These are phyloP conservation scores for Pardosa pseudoannulata DNA, from an alignment of 2,888 invertebrate species.

Conservation along the genomic window DNA sequence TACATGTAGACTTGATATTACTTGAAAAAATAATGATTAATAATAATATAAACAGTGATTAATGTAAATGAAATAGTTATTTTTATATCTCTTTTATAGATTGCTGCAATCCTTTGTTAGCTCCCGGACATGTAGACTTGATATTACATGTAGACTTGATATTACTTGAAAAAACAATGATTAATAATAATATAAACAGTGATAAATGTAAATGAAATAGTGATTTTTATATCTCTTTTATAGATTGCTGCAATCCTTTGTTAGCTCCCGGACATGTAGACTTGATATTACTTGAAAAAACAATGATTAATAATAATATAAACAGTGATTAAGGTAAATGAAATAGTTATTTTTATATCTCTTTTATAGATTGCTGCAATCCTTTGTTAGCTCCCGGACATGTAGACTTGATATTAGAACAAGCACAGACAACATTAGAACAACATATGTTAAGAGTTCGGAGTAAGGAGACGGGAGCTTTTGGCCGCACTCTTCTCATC, in stretches of 20 bases:
- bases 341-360: neutral
- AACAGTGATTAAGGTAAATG: too few species aligned
- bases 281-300: constrained; percentile 55
- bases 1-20: too few species aligned
- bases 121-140: constrained; percentile 45
- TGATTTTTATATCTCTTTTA: neutral
- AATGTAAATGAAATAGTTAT: too few species aligned
- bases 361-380: constrained; percentile 48
- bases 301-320: too few species aligned
- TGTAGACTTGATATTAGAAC: constrained; percentile 66
- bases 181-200: too few species aligned
- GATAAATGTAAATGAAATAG: too few species aligned
- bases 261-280: constrained; percentile 53
- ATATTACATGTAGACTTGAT: too few species aligned
- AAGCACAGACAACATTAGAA: constrained; percentile 66
- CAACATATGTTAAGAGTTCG: constrained; percentile 63
- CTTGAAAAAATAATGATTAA: too few species aligned
- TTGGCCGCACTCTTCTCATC: constrained; percentile 66
- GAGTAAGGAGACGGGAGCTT: constrained; percentile 47
- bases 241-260: constrained; percentile 58
- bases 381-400: constrained; percentile 44
- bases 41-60: too few species aligned
- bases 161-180: too few species aligned
- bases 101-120: constrained; percentile 52
- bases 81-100: constrained; percentile 32